Conservation (phyloP, 2,797 vertebrate genomes). For the Arrhamphus sclerolepis region DNA sequence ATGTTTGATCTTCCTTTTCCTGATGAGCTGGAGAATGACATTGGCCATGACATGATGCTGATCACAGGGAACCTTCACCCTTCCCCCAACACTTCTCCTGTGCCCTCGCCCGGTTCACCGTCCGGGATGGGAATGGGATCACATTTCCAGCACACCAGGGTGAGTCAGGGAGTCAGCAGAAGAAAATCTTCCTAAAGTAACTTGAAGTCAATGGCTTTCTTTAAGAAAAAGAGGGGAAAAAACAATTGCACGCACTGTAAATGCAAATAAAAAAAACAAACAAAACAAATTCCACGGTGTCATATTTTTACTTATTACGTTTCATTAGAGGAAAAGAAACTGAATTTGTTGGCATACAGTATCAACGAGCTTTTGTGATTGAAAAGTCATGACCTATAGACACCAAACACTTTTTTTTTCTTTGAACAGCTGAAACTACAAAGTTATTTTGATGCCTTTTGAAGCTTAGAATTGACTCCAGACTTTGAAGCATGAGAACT, state of each 20-base stretch:
- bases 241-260: neutral
- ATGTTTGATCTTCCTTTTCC: constrained; percentile 87
- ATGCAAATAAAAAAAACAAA: neutral
- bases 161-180: constrained; percentile 70
- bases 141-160: constrained; percentile 93
- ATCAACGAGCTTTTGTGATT: too few relatives aligned
- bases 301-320: too few relatives aligned
- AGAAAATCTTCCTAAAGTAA: constrained; percentile 6
- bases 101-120: constrained; percentile 93
- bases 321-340: too few relatives aligned
- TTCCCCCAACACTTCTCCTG: constrained; percentile 93
- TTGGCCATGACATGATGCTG: constrained; percentile 91
- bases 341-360: too few relatives aligned
- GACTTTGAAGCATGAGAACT: too few relatives aligned
- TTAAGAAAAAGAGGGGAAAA: constrained; percentile 5
- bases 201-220: neutral
- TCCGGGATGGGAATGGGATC: constrained; percentile 92
- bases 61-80: constrained; percentile 96
- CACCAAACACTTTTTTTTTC: neutral
- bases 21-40: constrained; percentile 93
- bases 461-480: too few relatives aligned
- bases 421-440: neutral
- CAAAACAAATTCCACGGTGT: neutral
- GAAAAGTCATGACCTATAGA: neutral
- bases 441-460: too few relatives aligned